Base-by-base conservation (phyloP, 1,140 invertebrate genomes). In the Drosophila ananassae region DNA sequence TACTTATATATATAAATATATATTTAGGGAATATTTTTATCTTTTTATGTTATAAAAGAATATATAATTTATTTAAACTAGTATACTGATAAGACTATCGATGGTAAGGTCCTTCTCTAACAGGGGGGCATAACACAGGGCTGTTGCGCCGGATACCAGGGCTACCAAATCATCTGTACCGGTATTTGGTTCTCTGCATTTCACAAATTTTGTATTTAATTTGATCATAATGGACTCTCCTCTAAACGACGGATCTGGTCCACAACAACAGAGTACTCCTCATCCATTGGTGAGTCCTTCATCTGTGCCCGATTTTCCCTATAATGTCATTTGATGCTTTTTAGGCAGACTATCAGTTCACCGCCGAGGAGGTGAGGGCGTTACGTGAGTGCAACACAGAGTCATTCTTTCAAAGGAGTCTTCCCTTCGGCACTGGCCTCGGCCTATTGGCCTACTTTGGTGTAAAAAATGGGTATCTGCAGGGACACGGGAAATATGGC, bases 361-460 rank as follows among this genome's bases (percentile, higher is more conserved):
- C 62, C n/a, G 13, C 62, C 1, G 83, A 87, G 50, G 95, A 96
- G 89, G 51, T 95, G 41, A 91, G 93, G 66, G 95, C 95, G 32
- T 92, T 96, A 37, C 92, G 92, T 72, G 94, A 96, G 92, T 96
- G 95, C 90, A 96, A 96, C 77, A 77, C 91, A 3, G 95, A 96
- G 84, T 95, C 95, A 64, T 96, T 96, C 85, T 94, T 93, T 76
- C 94, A 94, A 79, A 92, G 96, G 22, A 95, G 95, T 46, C 57
- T 96, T 56, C 95, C 95, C 0, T 73, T 96, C 13, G 93, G 94
- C 37, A 93, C 94, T 9, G 59, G 93, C 2, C 85, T 96, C 12
- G 94, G 94, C 1, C 78, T 94, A 8, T 89, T 92, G 37, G 93
- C 95, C 17, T 95, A 93, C 90, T 93, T 93, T 64, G 95, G 93